Conservation (phyloP, 2,888 invertebrate species). For the Ormyrus thymus region DNA sequence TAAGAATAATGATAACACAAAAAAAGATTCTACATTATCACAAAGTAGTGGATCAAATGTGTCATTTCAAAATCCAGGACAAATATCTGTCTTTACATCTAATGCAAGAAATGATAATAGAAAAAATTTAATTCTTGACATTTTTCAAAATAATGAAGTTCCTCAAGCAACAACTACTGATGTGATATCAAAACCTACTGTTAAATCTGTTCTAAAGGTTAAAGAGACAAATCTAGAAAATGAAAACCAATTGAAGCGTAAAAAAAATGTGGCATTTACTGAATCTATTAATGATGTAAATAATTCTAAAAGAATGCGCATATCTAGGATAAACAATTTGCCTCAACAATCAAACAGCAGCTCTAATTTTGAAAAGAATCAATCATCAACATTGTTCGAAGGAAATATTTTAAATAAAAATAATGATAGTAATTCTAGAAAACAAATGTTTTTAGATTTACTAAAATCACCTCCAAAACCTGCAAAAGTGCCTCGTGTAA, state of each 20-base stretch:
- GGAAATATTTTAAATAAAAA: slow-evolving; percentile 11
- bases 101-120: neutral
- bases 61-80: neutral
- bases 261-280: slow-evolving; percentile 40
- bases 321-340: slow-evolving; percentile 1
- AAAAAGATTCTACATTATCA: slow-evolving; percentile 2
- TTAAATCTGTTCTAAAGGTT: slow-evolving; percentile 51
- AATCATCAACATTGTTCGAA: neutral
- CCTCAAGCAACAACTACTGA: neutral
- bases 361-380: neutral
- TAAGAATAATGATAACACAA: slow-evolving; percentile 45
- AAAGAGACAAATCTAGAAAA: neutral
- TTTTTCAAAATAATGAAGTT: slow-evolving; percentile 43
- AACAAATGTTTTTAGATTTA: slow-evolving; percentile 37
- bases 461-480: slow-evolving; percentile 35
- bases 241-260: slow-evolving; percentile 18
- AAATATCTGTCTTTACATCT: slow-evolving; percentile 23
- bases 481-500: slow-evolving; percentile 46
- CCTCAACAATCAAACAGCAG: neutral
- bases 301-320: slow-evolving; percentile 22
- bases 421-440: slow-evolving; percentile 39
- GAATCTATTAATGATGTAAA: slow-evolving; percentile 18
- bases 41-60: neutral
- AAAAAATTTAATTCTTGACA: slow-evolving; percentile 50
- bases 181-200: neutral